A percentile compares a stretch with the other conserved stretches of the same genome.
phyloP scores from a whole-genome alignment of 2,888 invertebrate genomes.

The Ochropleura leucogaster region DNA sequence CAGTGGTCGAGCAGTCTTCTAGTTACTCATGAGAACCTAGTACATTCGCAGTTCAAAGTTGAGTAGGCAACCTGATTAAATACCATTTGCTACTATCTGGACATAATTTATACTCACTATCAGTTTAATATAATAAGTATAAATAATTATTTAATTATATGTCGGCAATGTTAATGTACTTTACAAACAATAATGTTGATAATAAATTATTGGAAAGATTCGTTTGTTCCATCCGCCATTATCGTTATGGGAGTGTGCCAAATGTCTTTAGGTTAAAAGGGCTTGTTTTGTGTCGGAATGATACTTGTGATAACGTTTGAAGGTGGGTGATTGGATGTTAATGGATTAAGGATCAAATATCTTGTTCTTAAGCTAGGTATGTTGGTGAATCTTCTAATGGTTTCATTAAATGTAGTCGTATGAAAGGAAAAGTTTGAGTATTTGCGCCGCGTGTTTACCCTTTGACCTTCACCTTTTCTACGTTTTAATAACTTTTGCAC shows the following conservation, averaged over 20 bases:
- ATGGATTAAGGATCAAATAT: not conserved
- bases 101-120: conserved; percentile 54
- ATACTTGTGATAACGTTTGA: conserved; percentile 6
- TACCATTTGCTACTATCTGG: conserved; percentile 47
- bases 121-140: conserved; percentile 26
- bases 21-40: conserved; percentile 35
- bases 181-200: conserved; percentile 50
- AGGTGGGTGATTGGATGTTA: not conserved
- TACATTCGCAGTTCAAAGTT: conserved; percentile 65
- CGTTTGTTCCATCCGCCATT: conserved; percentile 42
- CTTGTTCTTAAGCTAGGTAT: not conserved
- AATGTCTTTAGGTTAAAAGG: conserved; percentile 23
- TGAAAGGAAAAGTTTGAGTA: conserved; percentile 17
- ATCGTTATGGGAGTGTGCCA: conserved; percentile 38
- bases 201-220: conserved; percentile 34
- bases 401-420: not conserved
- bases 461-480: conserved; percentile 32
- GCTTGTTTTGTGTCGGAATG: conserved; percentile 10
- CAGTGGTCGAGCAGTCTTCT: conserved; percentile 45
- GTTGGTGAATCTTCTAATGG: not conserved
- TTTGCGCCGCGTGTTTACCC: conserved; percentile 6
- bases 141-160: conserved; percentile 33
- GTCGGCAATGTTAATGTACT: conserved; percentile 56
- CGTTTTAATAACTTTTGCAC: conserved; percentile 1
- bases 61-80: conserved; percentile 66